Base-by-base conservation (phyloP, 1,140 invertebrate genomes). In the Thaumetopoea pityocampa region DNA sequence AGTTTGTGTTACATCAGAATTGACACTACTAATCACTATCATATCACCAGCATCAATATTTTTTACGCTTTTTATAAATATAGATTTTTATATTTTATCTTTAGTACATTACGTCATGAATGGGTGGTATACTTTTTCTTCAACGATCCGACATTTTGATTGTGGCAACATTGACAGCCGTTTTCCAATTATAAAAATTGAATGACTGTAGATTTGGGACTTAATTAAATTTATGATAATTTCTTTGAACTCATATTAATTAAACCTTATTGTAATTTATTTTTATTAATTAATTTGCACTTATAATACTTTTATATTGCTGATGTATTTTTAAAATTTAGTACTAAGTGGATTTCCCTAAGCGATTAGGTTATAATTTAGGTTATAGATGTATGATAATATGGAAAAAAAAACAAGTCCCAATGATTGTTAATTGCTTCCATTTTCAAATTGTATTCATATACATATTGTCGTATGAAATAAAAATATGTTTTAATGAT, bases 401-500 rank as follows among this genome's bases (percentile, higher is more conserved):
- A 32, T 12, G 37, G 27, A 26, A 32, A 15, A 22, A 51, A 45
- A 29, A 32, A 53, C 49, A 57, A 55, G 70, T 72, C 68, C 76
- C 76, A 67, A 72, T 56, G 46, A 59, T 76, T 64, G 72, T 74
- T 56, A 47, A 59, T 76, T 64, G 72, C 76, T 80, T 80, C 76
- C 76, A 77, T 70, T 38, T 50, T 67, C 65, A 28, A 30, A 37
- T 63, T 63, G 48, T 77, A 71, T 73, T 60, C 58, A 58, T 67
- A 62, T 65, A 80, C 59, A 70, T 67, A 61, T 65, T 68, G 64
- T 64, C 61, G 53, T 66, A 62, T 62, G 53, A 55, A 74, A 68
- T 66, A 70, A 71, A 68, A 42, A 61, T 44, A 53, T 51, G 54
- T 67, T 66, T 70, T 56, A 50, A 51, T 53, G 16, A 38, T 32